A percentile compares a stretch with the other conserved stretches of the same genome.
phyloP scores from a whole-genome alignment of 2,113 vertebrate genomes.

The Elephas maximus region DNA sequence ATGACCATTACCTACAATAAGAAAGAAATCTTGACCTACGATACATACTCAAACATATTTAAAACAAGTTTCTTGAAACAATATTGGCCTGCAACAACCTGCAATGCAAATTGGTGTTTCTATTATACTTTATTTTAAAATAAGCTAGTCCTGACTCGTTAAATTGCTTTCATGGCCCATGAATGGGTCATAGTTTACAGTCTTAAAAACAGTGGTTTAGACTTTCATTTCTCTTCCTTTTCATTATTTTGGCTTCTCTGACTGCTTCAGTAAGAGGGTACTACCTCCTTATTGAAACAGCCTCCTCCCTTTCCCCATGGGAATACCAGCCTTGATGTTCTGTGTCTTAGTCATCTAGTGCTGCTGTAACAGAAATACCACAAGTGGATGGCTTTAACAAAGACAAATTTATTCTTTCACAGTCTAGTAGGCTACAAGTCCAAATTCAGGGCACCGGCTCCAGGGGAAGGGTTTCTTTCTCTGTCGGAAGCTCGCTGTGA shows the following conservation, averaged over 20 bases:
- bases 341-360: too few species aligned
- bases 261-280: not conserved
- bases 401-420: too few species aligned
- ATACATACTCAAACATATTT: not conserved
- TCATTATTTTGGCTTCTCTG: not conserved
- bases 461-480: too few species aligned
- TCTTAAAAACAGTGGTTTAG: not conserved
- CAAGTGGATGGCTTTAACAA: too few species aligned
- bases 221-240: not conserved
- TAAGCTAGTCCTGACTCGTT: not conserved
- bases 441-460: too few species aligned
- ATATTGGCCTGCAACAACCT: not conserved
- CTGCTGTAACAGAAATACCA: too few species aligned
- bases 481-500: too few species aligned
- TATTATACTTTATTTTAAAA: not conserved
- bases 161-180: not conserved
- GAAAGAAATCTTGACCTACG: not conserved
- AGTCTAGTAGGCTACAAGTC: too few species aligned
- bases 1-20: not conserved
- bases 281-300: accelerated
- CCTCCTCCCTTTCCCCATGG: too few species aligned
- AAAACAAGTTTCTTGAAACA: not conserved
- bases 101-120: not conserved
- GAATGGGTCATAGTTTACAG: not conserved
- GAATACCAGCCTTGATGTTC: too few species aligned